Percentiles rank a stretch among this genome's conserved stretches.
These are phyloP conservation scores for Myanophis thanlyinensis DNA, from an alignment of 2,113 vertebrate genomes.

Conservation along the genomic window DNA sequence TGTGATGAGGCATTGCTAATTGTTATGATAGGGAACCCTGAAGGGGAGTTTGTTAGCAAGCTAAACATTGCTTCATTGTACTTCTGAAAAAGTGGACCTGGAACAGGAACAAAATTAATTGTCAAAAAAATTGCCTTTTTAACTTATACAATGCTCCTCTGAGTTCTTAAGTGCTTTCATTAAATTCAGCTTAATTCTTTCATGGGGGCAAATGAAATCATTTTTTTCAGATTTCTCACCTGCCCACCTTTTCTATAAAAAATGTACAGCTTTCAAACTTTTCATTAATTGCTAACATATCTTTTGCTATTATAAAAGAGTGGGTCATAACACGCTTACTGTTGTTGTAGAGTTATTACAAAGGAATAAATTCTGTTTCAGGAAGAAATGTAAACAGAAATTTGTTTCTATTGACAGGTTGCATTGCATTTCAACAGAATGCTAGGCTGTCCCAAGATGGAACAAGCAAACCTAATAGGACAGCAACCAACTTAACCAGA, in stretches of 20 bases:
- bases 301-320: conserved; percentile 38
- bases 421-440: conserved; percentile 59
- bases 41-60: not conserved
- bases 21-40: not conserved
- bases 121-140: not conserved
- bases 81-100: not conserved
- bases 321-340: conserved; percentile 32
- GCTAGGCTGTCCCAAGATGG: conserved; percentile 50
- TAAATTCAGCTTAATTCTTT: conserved; percentile 1
- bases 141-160: not conserved
- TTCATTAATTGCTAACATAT: conserved; percentile 9
- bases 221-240: not conserved
- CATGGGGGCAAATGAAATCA: not conserved
- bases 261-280: conserved; percentile 21
- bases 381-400: conserved; percentile 50
- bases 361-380: conserved; percentile 43
- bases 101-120: not conserved
- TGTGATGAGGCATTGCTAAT: not conserved
- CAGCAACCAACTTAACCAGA: conserved; percentile 58
- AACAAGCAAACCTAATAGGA: conserved; percentile 52
- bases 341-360: not conserved
- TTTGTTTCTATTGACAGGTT: conserved; percentile 54
- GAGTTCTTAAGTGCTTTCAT: conserved; percentile 15
- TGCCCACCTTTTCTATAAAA: conserved; percentile 10
- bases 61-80: not conserved